Percentiles rank a stretch among this genome's conserved stretches.
These are phyloP conservation scores for Pogonocichla stellata DNA, from an alignment of 2,113 vertebrate species.

Conservation along the genomic window DNA sequence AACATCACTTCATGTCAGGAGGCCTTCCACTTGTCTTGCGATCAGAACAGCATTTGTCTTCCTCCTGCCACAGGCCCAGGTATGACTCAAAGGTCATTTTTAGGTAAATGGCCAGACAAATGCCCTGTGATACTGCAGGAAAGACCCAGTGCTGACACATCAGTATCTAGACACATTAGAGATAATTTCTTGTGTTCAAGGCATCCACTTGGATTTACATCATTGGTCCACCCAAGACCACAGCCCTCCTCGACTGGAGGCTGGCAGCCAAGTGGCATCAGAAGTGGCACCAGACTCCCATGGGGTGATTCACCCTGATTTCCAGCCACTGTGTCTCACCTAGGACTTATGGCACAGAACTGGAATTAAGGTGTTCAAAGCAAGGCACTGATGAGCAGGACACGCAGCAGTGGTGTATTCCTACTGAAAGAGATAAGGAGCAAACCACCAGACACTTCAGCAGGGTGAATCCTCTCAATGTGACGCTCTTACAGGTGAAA, in stretches of 20 bases:
- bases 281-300: not conserved
- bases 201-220: not conserved
- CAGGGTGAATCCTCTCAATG: not conserved
- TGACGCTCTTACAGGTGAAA: not conserved
- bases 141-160: not conserved
- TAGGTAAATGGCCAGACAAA: not conserved
- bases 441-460: not conserved
- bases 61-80: not conserved
- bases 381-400: not conserved
- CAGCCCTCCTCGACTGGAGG: not conserved
- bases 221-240: not conserved
- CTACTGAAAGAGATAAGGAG: not conserved
- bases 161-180: not conserved
- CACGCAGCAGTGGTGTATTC: not conserved
- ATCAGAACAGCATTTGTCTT: not conserved
- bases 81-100: not conserved
- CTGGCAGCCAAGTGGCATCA: not conserved
- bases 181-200: not conserved
- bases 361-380: not conserved
- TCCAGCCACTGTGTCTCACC: fast-evolving
- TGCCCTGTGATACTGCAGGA: not conserved
- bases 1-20: not conserved
- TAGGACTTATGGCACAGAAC: not conserved
- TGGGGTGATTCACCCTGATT: not conserved
- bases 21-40: not conserved